phyloP scores from a whole-genome alignment of 2,888 invertebrate genomes.

The Phrixothrix hirtus region DNA sequence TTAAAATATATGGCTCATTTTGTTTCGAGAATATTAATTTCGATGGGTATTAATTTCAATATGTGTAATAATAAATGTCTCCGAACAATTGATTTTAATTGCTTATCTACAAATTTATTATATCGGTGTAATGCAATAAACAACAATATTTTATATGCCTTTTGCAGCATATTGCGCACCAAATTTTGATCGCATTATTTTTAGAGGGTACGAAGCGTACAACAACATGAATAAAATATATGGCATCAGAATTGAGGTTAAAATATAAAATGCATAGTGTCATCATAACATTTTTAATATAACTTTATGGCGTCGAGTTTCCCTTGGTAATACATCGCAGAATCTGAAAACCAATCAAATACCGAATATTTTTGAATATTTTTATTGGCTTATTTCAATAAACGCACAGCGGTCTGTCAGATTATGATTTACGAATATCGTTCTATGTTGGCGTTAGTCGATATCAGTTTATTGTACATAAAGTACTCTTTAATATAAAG shows the following conservation, averaged over 20 bases:
- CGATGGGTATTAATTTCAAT: too few species aligned
- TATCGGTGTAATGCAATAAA: too few species aligned
- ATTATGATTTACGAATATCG: conserved; percentile 19
- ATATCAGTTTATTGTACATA: conserved; percentile 17
- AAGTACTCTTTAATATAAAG: conserved; percentile 2
- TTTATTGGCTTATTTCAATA: conserved; percentile 27
- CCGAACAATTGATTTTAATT: too few species aligned
- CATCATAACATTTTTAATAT: conserved; percentile 23
- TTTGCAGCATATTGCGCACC: background rate
- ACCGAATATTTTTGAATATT: conserved; percentile 23
- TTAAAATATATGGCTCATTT: too few species aligned
- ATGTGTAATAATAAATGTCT: too few species aligned
- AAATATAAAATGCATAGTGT: conserved; percentile 20
- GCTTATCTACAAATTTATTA: conserved; percentile 1
- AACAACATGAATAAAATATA: conserved; percentile 22
- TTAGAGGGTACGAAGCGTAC: background rate
- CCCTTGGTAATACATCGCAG: conserved; percentile 11
- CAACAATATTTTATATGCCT: background rate
- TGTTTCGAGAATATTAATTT: too few species aligned
- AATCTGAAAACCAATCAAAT: conserved; percentile 19
- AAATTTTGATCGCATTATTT: background rate
- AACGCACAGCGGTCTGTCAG: conserved; percentile 12
- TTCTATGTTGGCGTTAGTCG: conserved; percentile 19
- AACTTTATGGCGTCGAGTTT: conserved; percentile 15
- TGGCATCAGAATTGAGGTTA: conserved; percentile 16